A percentile compares a stretch with the other conserved stretches of the same genome.
Evolutionary conservation across 1,140 invertebrate genomes (phyloP).

Genomic region (Pseudobourletiella spinata): DNA sequence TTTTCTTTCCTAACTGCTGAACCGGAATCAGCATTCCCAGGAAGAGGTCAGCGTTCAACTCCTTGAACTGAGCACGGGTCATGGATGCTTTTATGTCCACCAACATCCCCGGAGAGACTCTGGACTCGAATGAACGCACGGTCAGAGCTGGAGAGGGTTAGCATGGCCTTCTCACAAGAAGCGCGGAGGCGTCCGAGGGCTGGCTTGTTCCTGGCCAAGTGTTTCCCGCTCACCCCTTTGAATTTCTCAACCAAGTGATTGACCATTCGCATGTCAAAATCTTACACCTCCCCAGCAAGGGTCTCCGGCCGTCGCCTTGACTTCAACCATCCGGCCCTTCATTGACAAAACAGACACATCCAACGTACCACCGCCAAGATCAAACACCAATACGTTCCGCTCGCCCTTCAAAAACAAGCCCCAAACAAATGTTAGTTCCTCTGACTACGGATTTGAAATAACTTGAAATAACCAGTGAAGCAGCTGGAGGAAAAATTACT

Average conservation of each 20-base stretch:
- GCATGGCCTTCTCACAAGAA: conserved; percentile 71
- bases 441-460: too few species aligned
- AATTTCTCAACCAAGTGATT: conserved; percentile 95
- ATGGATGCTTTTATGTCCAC: conserved; percentile 62
- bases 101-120: conserved; percentile 62
- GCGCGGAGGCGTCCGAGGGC: conserved; percentile 61
- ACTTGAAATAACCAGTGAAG: too few species aligned
- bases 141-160: conserved; percentile 62
- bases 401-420: conserved; percentile 56
- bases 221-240: conserved; percentile 83
- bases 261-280: conserved; percentile 94
- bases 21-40: conserved; percentile 38
- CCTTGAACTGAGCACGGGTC: conserved; percentile 60
- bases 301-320: conserved; percentile 54
- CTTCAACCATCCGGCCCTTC: conserved; percentile 58
- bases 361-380: conserved; percentile 95
- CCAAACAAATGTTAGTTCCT: conserved; percentile 23
- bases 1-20: conserved; percentile 44
- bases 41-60: conserved; percentile 59
- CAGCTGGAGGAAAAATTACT: too few species aligned
- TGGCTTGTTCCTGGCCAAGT: conserved; percentile 53
- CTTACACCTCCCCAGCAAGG: conserved; percentile 53
- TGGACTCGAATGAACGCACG: conserved; percentile 67
- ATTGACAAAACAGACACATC: conserved; percentile 66
- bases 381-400: conserved; percentile 81